These are phyloP conservation scores for Orgyia antiqua DNA, from an alignment of 2,888 invertebrate genomes.

Conservation along the genomic window DNA sequence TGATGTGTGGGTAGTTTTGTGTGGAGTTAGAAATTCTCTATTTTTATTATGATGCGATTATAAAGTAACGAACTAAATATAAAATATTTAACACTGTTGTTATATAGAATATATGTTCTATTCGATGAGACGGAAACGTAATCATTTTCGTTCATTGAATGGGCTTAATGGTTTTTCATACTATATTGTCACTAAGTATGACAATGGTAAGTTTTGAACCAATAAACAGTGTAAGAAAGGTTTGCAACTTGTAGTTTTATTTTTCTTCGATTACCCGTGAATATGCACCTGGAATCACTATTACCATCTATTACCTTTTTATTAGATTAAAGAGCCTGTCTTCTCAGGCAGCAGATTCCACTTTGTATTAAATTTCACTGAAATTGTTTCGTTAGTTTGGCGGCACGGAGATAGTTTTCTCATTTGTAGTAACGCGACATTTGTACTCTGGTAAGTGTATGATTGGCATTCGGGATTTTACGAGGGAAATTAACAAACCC, in stretches of 20 bases:
- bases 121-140: slow-evolving; percentile 28
- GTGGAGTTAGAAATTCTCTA: slow-evolving; percentile 43
- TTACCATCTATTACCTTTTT: too few relatives aligned
- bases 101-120: slow-evolving; percentile 35
- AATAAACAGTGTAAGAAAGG: slow-evolving; percentile 55
- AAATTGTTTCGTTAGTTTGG: too few relatives aligned
- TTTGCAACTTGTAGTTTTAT: slow-evolving; percentile 35
- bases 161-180: slow-evolving; percentile 48
- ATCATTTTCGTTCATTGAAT: slow-evolving; percentile 36
- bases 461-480: too few relatives aligned
- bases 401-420: too few relatives aligned
- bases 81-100: slow-evolving; percentile 44
- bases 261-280: too few relatives aligned
- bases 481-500: too few relatives aligned
- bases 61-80: slow-evolving; percentile 40
- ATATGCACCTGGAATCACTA: too few relatives aligned
- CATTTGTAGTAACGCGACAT: too few relatives aligned
- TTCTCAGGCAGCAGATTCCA: too few relatives aligned
- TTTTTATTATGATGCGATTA: slow-evolving; percentile 36
- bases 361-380: too few relatives aligned
- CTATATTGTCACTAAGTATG: slow-evolving; percentile 55
- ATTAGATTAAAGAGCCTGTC: too few relatives aligned
- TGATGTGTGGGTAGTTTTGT: slow-evolving; percentile 26
- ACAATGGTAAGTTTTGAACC: slow-evolving; percentile 57
- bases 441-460: too few relatives aligned